Evolutionary conservation across 2,888 invertebrate species (phyloP), one percentile per base, ranked within the genome.

Genomic region (Eugnorisma glareosa): DNA sequence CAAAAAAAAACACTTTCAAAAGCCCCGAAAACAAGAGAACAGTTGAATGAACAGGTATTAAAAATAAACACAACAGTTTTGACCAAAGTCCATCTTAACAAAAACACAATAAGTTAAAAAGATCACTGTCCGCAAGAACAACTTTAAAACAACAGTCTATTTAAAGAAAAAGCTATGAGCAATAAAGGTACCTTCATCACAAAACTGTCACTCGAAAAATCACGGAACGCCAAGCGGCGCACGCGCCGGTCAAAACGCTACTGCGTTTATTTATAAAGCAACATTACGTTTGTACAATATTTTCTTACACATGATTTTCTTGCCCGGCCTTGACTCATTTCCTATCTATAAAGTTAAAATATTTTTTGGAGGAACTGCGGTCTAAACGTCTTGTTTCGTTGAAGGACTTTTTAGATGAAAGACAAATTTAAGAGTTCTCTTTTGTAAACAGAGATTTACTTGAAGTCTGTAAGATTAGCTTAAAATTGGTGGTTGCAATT

Each of bases 181-280:
- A 84, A 40, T 72, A 57, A 35, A 70, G 48, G 77, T 87, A 86
- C 87, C 87, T 87, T 81, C 87, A 87, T 87, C 77, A 85, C 85
- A 75, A 84, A 84, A 79, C 75, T 88, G 88, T 87, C 86, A 88
- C 85, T 77, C 70, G 78, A 83, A 79, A 82, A 85, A 81, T 80
- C 75, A 76, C 83, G 67, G 75, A 81, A 81, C 88, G 72, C 83
- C 81, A 63, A 79, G 84, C 84, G 85, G 87, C 89, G 89, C 89
- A 87, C 75, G 90, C 89, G 88, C 86, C 89, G 91, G 81, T 88
- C 90, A 90, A 84, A 90, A 90, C 92, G 88, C 90, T 86, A 96
- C 96, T 95, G 95, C 91, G 93, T 94, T 94, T 96, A 96, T 95
- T 96, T 96, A 95, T 96, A 95, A 94, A 88, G 78, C 82, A 92